phyloP scores from a whole-genome alignment of 2,113 vertebrate genomes.

The Narcine bancroftii region DNA sequence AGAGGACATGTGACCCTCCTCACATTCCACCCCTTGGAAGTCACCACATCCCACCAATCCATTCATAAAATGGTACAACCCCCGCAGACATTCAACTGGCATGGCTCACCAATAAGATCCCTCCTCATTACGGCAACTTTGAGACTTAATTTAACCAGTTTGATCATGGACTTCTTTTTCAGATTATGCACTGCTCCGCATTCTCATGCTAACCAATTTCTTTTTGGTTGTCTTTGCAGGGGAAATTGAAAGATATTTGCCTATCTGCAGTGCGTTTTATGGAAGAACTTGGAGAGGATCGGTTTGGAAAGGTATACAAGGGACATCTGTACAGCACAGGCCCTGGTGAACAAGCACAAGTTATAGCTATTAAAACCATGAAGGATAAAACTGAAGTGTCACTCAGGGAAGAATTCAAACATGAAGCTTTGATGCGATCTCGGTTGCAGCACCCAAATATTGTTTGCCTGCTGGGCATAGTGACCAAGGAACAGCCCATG shows the following conservation, averaged over 20 bases:
- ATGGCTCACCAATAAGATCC: no score
- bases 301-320: conserved; percentile 92
- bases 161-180: no score
- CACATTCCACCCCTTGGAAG: no score
- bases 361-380: conserved; percentile 84
- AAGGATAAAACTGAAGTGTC: conserved; percentile 84
- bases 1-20: no score
- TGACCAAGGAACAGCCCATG: conserved; percentile 85
- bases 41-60: no score
- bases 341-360: conserved; percentile 80
- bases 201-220: background rate
- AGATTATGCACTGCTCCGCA: background rate
- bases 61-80: no score
- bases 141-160: background rate
- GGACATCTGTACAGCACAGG: conserved; percentile 80
- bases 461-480: conserved; percentile 76
- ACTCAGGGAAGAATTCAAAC: conserved; percentile 85
- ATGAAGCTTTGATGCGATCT: conserved; percentile 75
- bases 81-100: no score
- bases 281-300: conserved; percentile 91
- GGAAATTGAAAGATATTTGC: conserved; percentile 85
- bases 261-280: conserved; percentile 82
- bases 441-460: conserved; percentile 86
- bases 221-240: conserved; percentile 50
- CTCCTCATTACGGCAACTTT: no score